Evolutionary conservation across 2,888 invertebrate genomes (phyloP).

Genomic region (Leucophenga montana): DNA sequence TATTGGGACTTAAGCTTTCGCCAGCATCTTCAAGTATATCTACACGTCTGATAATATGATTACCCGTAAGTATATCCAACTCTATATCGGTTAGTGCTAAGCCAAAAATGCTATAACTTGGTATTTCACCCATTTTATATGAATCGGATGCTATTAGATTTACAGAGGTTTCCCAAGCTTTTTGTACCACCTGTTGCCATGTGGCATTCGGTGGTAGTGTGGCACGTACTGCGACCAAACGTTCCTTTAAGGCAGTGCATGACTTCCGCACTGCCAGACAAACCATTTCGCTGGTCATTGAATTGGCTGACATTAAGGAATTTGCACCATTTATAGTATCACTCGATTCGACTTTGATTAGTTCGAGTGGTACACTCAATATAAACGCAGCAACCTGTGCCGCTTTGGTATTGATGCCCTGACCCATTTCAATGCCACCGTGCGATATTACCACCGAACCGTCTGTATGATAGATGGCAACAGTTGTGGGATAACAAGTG

Average conservation of each 20-base stretch:
- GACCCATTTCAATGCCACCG: slow-evolving; percentile 84
- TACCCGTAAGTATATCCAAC: slow-evolving; percentile 85
- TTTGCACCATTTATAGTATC: slow-evolving; percentile 80
- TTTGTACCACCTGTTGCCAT: slow-evolving; percentile 76
- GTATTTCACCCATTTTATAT: slow-evolving; percentile 74
- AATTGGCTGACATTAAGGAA: slow-evolving; percentile 78
- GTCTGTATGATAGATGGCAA: slow-evolving; percentile 81
- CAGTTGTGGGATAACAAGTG: slow-evolving; percentile 75
- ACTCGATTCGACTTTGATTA: slow-evolving; percentile 79
- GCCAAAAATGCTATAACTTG: slow-evolving; percentile 78
- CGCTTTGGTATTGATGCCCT: slow-evolving; percentile 78
- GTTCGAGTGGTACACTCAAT: slow-evolving; percentile 79
- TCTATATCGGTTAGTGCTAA: slow-evolving; percentile 80
- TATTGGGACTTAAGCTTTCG: slow-evolving; percentile 79
- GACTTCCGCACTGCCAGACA: slow-evolving; percentile 76
- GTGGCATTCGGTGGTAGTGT: slow-evolving; percentile 35
- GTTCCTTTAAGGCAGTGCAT: slow-evolving; percentile 77
- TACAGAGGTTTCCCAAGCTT: slow-evolving; percentile 74
- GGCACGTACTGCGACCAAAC: slow-evolving; percentile 75
- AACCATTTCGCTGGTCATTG: slow-evolving; percentile 80
- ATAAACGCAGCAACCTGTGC: slow-evolving; percentile 83
- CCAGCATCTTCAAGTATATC: slow-evolving; percentile 83
- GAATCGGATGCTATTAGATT: slow-evolving; percentile 77
- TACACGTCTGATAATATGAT: slow-evolving; percentile 78
- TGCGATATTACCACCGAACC: slow-evolving; percentile 81